These are phyloP conservation scores for Drosophila repleta DNA, from an alignment of 1,140 invertebrate genomes.

Conservation along the genomic window DNA sequence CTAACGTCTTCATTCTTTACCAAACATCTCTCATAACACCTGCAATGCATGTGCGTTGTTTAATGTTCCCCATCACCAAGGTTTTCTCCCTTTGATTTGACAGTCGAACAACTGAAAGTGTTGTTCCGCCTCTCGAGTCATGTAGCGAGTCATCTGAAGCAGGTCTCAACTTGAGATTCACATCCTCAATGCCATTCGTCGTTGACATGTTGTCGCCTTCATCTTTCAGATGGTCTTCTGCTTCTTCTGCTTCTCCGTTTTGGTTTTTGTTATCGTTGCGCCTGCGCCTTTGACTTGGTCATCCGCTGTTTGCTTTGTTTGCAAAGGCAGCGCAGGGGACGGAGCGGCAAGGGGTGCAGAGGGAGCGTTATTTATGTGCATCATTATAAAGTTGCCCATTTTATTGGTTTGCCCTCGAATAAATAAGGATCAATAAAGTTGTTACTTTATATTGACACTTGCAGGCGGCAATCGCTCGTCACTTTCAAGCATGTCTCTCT, in stretches of 20 bases:
- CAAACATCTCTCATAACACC: neutral
- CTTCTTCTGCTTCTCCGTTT: conserved; percentile 1
- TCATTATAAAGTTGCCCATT: conserved; percentile 81
- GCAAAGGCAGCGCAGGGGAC: conserved; percentile 7
- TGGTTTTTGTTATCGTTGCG: conserved; percentile 26
- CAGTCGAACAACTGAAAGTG: conserved; percentile 27
- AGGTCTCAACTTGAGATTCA: conserved; percentile 22
- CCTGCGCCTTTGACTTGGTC: conserved; percentile 41
- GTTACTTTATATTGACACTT: conserved; percentile 82
- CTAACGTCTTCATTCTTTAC: too few species aligned
- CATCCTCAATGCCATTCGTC: conserved; percentile 62
- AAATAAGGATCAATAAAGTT: conserved; percentile 81
- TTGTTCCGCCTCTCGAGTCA: conserved; percentile 7
- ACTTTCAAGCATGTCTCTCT: conserved; percentile 42
- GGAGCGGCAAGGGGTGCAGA: too few species aligned
- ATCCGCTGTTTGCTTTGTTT: conserved; percentile 18
- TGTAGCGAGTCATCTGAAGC: neutral
- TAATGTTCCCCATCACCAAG: neutral
- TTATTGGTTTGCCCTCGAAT: conserved; percentile 81
- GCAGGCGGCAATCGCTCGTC: conserved; percentile 81
- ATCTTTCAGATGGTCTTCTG: conserved; percentile 5
- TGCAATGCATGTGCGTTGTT: neutral
- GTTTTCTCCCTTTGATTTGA: too few species aligned
- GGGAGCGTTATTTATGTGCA: conserved; percentile 69
- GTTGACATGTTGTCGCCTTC: conserved; percentile 54